A percentile compares a stretch with the other conserved stretches of the same genome.
Conservation (phyloP, 1,140 invertebrate species). For the Formica selysi region DNA sequence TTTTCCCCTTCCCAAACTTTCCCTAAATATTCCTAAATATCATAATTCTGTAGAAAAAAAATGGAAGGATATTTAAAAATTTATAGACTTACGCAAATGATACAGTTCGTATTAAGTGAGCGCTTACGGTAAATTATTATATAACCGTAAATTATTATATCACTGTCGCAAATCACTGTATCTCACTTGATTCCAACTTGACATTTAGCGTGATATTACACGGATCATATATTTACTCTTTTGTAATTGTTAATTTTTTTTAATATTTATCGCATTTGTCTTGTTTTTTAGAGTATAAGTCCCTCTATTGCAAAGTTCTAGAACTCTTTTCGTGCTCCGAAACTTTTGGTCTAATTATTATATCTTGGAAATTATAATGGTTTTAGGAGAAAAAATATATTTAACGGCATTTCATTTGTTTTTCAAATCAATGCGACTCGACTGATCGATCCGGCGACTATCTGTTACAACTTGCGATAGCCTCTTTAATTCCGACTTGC, state of each 20-base stretch:
- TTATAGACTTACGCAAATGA: constrained; percentile 46
- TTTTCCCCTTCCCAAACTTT: constrained; percentile 71
- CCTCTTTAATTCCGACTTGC: neutral
- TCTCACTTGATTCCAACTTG: constrained; percentile 63
- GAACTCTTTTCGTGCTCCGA: neutral
- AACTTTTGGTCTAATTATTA: constrained; percentile 26
- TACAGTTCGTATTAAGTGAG: constrained; percentile 55
- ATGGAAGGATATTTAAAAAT: constrained; percentile 63
- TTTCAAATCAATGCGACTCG: constrained; percentile 68
- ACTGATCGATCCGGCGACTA: constrained; percentile 37
- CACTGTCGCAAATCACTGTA: constrained; percentile 34
- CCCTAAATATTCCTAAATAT: constrained; percentile 72
- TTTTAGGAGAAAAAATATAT: constrained; percentile 28
- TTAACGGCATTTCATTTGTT: constrained; percentile 42
- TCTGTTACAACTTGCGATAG: constrained; percentile 25
- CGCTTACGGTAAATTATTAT: constrained; percentile 69
- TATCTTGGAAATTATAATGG: constrained; percentile 19
- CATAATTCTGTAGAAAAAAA: constrained; percentile 63
- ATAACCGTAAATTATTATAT: constrained; percentile 37
- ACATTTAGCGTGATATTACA: constrained; percentile 67
- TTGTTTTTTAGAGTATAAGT: constrained; percentile 73
- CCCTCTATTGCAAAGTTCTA: constrained; percentile 33
- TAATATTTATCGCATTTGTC: constrained; percentile 78
- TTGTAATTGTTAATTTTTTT: constrained; percentile 79
- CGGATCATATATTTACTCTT: constrained; percentile 72